Percentiles rank a stretch among this genome's conserved stretches.
phyloP scores from a whole-genome alignment of 2,888 invertebrate genomes.

The Anarsia innoxiella region DNA sequence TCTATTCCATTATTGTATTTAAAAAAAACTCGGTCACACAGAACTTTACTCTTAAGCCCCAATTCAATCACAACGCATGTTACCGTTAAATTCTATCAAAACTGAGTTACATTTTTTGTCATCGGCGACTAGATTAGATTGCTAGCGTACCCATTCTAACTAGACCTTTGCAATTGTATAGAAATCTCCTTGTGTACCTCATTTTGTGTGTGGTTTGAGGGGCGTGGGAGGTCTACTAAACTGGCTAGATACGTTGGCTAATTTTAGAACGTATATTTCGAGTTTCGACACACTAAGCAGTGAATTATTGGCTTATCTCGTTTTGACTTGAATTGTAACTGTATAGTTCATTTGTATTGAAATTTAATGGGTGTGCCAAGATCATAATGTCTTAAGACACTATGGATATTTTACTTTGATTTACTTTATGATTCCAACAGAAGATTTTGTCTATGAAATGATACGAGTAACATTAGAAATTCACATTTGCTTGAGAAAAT shows the following conservation, averaged over 20 bases:
- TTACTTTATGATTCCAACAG: no score
- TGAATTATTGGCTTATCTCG: slow-evolving; percentile 12
- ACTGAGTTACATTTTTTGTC: not conserved
- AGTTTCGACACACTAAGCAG: slow-evolving; percentile 16
- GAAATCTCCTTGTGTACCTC: not conserved
- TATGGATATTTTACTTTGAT: no score
- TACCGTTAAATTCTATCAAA: not conserved
- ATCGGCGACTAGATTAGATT: not conserved
- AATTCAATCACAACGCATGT: no score
- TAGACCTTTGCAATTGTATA: slow-evolving; percentile 7
- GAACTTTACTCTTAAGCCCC: no score
- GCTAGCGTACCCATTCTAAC: not conserved
- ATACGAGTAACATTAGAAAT: no score
- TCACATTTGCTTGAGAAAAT: no score
- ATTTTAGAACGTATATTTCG: slow-evolving; percentile 20
- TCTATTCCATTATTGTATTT: no score
- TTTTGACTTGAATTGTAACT: slow-evolving; percentile 8
- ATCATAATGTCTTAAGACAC: no score
- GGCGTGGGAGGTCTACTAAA: slow-evolving; percentile 1
- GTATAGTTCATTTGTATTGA: slow-evolving; percentile 12
- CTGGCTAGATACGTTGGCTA: slow-evolving; percentile 15
- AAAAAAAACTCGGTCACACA: no score
- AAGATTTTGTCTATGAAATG: no score
- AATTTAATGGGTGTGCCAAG: slow-evolving; percentile 8
- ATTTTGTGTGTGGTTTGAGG: slow-evolving; percentile 1